A percentile compares a stretch with the other conserved stretches of the same genome.
These are phyloP conservation scores for Anodontia alba DNA, from an alignment of 2,888 invertebrate species.

Conservation along the genomic window DNA sequence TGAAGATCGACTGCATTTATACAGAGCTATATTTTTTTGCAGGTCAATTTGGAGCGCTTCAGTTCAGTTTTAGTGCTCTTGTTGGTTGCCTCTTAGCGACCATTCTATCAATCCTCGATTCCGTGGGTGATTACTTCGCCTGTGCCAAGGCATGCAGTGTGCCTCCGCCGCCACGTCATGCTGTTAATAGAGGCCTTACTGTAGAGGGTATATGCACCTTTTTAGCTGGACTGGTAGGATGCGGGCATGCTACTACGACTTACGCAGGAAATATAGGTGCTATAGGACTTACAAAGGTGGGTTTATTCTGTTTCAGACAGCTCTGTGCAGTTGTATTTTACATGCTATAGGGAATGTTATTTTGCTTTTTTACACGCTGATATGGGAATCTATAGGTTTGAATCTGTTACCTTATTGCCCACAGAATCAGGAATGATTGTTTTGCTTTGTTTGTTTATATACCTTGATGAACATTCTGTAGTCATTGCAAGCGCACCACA, in stretches of 20 bases:
- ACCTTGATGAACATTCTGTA: too few species aligned
- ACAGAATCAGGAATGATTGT: too few species aligned
- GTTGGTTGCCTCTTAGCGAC: conserved; percentile 78
- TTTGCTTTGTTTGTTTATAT: too few species aligned
- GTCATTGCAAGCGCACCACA: too few species aligned
- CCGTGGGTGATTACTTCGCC: conserved; percentile 94
- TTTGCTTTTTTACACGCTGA: not conserved
- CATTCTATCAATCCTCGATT: conserved; percentile 77
- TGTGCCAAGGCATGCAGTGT: conserved; percentile 90
- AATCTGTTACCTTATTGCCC: too few species aligned
- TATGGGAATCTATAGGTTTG: not conserved
- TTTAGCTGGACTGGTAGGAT: conserved; percentile 93
- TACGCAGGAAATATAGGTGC: conserved; percentile 96
- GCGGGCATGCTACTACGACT: conserved; percentile 94
- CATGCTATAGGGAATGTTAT: not conserved
- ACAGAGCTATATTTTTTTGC: too few species aligned
- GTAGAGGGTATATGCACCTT: conserved; percentile 93
- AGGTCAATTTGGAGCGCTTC: conserved; percentile 77
- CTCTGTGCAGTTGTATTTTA: not conserved
- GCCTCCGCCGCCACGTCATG: conserved; percentile 93
- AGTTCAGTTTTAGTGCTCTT: conserved; percentile 71
- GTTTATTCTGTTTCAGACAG: too few species aligned
- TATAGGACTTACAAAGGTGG: conserved; percentile 93
- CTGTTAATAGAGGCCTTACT: conserved; percentile 90
- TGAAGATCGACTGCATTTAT: too few species aligned